These are phyloP conservation scores for Brachyrhaphis roseni DNA, from an alignment of 2,797 vertebrate genomes.

Conservation along the genomic window DNA sequence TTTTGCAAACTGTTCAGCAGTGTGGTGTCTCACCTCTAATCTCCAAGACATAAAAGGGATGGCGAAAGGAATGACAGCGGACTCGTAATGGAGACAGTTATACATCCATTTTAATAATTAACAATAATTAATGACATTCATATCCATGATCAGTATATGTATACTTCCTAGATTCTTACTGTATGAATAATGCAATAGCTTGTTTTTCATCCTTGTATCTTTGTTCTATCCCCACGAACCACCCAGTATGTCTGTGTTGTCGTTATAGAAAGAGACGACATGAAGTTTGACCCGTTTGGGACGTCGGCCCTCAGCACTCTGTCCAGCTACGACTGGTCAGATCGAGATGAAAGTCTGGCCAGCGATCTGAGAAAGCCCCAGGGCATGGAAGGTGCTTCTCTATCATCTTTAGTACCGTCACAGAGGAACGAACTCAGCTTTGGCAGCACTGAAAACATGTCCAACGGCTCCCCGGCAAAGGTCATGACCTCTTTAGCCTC, in stretches of 20 bases:
- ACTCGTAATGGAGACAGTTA: background rate
- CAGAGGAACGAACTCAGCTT: constrained; percentile 89
- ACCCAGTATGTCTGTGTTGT: constrained; percentile 76
- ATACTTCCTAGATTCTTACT: background rate
- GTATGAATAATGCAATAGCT: background rate
- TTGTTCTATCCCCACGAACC: constrained; percentile 66
- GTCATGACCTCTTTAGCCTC: constrained; percentile 82
- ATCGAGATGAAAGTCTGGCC: constrained; percentile 84
- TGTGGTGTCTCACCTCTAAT: background rate
- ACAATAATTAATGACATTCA: background rate
- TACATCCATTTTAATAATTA: background rate
- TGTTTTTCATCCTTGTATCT: constrained; percentile 21
- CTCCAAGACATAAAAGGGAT: background rate
- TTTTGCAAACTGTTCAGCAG: background rate
- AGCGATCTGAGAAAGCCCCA: constrained; percentile 80
- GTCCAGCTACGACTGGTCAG: constrained; percentile 90
- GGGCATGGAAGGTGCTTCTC: constrained; percentile 73
- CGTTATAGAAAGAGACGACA: constrained; percentile 91
- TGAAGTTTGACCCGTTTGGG: constrained; percentile 91
- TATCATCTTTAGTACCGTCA: constrained; percentile 79
- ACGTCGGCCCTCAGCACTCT: constrained; percentile 86
- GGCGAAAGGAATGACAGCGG: background rate
- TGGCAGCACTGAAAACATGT: constrained; percentile 89
- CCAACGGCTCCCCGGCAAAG: constrained; percentile 83
- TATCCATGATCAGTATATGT: background rate